A percentile compares a stretch with the other conserved stretches of the same genome.
phyloP scores from a whole-genome alignment of 2,113 vertebrate species.

The Prolemur simus region DNA sequence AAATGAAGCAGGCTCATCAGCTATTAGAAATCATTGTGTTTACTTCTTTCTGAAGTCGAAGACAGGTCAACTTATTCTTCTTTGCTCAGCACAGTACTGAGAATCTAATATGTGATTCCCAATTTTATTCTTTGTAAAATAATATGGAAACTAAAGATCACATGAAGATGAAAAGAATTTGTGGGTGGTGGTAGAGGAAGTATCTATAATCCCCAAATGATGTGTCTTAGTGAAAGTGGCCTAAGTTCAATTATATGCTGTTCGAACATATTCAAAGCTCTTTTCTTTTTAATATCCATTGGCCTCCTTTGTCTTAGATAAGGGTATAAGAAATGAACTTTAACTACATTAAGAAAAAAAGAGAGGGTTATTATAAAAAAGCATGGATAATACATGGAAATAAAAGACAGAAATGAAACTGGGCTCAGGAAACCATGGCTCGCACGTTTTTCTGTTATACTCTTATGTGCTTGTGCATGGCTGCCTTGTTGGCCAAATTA shows the following conservation, averaged over 20 bases:
- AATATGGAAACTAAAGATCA: not conserved
- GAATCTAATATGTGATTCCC: not conserved
- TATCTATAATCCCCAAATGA: not conserved
- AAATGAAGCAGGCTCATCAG: not conserved
- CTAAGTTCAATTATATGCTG: not conserved
- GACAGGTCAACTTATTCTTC: not conserved
- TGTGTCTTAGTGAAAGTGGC: not conserved
- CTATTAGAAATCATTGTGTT: not conserved
- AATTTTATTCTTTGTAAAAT: not conserved
- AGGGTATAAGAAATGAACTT: not conserved
- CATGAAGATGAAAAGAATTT: not conserved
- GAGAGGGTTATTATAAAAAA: not conserved
- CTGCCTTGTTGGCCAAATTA: not conserved
- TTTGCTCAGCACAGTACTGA: not conserved
- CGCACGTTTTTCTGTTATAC: not conserved
- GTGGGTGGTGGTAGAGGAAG: not conserved
- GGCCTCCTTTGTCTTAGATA: not conserved
- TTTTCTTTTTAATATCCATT: not conserved
- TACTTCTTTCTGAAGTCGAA: constrained; percentile 7
- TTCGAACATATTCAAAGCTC: not conserved
- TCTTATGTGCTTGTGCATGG: not conserved
- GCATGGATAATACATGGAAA: not conserved
- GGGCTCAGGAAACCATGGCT: not conserved
- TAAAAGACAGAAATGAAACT: not conserved
- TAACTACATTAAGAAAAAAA: not conserved